Base-by-base conservation (phyloP, 1,140 invertebrate genomes). In the Bombus consobrinus region DNA sequence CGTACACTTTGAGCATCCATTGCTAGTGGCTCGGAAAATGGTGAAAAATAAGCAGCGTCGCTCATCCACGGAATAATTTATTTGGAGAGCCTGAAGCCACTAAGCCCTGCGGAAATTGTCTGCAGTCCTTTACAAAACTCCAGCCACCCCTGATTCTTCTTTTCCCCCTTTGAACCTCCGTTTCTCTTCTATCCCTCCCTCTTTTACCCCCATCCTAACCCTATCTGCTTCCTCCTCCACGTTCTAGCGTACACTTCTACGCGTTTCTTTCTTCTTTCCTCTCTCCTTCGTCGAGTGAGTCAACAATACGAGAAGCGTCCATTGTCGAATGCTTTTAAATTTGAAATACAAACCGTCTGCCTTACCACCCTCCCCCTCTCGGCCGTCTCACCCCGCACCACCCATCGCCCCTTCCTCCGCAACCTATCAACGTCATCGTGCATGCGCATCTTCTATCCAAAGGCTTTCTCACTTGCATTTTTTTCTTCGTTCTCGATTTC, bases 311-410 rank as follows among this genome's bases (percentile, higher is more conserved):
- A 91, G 92, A 93, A 94, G 91, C 91, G 88, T 90, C 92, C 91
- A 94, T 95, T 95, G 94, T 94, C 93, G 91, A 94, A 94, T 94
- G 94, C 94, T 95, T 95, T 95, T 95, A 94, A 95, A 94, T 95
- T 94, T 94, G 91, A 94, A 95, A 95, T 93, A 94, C 93, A 95
- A 94, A 95, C 92, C 92, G 91, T 94, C 93, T 93, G 88, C 92
- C 90, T 92, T 91, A 83, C 73, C 72, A 47, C 64, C 76, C 76
- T 66, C 71, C 41, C 78, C 73, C 37, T 22, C 9, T 68, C 66
- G 32, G 28, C 75, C 10, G 12, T 34, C n/a, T 28, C 64, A 28
- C 62, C 18, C 71, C 41, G 3, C 13, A 12, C n/a, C 12, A 13
- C 28, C 12, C 8, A 41, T 9, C 73, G 9, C 34, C 62, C 43